A percentile compares a stretch with the other conserved stretches of the same genome.
Evolutionary conservation across 2,113 vertebrate genomes (phyloP).

Genomic region (Manacus vitellinus): DNA sequence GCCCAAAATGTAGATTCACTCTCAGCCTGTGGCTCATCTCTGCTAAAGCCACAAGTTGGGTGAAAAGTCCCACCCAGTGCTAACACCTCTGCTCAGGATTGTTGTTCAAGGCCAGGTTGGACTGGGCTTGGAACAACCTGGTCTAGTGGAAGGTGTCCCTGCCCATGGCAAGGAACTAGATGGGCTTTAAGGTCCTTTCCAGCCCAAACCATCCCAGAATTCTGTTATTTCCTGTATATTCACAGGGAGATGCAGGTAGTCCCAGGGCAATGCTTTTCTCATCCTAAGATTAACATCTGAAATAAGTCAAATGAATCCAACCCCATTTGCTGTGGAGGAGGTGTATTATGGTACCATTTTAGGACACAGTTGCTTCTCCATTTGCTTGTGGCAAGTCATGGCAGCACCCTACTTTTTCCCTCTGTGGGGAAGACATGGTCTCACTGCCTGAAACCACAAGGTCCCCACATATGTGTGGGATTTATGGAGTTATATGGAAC

Average conservation of each 20-base stretch:
- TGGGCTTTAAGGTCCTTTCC: neutral
- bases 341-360: neutral
- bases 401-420: neutral
- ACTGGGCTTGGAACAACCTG: neutral
- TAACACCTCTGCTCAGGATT: neutral
- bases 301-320: neutral
- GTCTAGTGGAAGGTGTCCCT: neutral
- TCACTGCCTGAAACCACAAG: neutral
- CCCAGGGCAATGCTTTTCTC: neutral
- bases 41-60: neutral
- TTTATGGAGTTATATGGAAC: neutral
- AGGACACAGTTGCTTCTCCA: neutral
- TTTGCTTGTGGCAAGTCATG: neutral
- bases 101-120: neutral
- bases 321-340: neutral
- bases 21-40: neutral
- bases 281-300: neutral
- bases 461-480: rapidly evolving
- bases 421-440: neutral
- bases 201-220: neutral
- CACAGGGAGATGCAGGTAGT: neutral
- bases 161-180: neutral
- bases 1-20: neutral
- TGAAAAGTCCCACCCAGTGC: rapidly evolving
- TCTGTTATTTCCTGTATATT: neutral